phyloP scores from a whole-genome alignment of 2,797 vertebrate genomes.

The Phaenicophaeus curvirostris region DNA sequence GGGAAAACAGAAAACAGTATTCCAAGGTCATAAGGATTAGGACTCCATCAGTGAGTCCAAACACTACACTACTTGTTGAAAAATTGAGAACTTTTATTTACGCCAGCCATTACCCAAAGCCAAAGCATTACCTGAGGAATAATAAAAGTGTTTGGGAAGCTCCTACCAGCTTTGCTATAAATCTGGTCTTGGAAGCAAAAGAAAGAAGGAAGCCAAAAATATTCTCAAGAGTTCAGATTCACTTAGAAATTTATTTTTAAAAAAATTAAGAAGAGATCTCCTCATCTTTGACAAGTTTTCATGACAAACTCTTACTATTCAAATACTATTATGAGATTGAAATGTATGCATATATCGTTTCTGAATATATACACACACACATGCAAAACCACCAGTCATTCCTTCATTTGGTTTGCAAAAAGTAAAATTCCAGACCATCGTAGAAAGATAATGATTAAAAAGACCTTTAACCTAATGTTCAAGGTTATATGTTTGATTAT shows the following conservation, averaged over 20 bases:
- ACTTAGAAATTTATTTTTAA: background rate
- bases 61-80: background rate
- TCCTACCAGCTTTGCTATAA: background rate
- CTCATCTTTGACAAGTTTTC: background rate
- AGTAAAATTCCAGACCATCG: background rate
- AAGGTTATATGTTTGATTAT: background rate
- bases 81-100: background rate
- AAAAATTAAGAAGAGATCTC: background rate
- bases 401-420: background rate
- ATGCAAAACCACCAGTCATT: background rate
- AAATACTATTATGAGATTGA: background rate
- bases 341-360: background rate
- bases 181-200: slow-evolving; percentile 6
- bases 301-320: background rate
- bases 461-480: background rate
- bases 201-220: slow-evolving; percentile 21
- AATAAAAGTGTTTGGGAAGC: background rate
- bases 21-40: background rate
- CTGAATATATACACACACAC: background rate
- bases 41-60: background rate
- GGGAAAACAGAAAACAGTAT: background rate
- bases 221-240: background rate
- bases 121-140: background rate
- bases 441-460: background rate
- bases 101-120: background rate